Base-by-base conservation (phyloP, 2,888 invertebrate species). In the Harpalus rubripes region DNA sequence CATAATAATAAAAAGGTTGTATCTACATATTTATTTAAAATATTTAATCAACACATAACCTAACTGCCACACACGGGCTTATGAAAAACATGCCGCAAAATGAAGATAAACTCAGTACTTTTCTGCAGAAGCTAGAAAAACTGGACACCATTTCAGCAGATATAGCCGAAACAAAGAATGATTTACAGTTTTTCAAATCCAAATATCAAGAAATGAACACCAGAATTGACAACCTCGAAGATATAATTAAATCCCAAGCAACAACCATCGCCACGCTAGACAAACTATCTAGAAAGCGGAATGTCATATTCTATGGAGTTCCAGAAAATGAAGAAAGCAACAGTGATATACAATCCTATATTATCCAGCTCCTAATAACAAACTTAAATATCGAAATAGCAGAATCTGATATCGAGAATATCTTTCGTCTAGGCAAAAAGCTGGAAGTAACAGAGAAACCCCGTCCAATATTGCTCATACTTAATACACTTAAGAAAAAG, bases 31-130 rank as follows among this genome's bases (percentile, higher is more conserved):
- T n/a, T n/a, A n/a, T n/a, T n/a, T n/a, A n/a, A n/a, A n/a, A n/a
- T n/a, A n/a, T n/a, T n/a, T n/a, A n/a, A n/a, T n/a, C n/a, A n/a
- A n/a, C n/a, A n/a, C n/a, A n/a, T n/a, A n/a, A n/a, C n/a, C n/a
- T n/a, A n/a, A n/a, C n/a, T n/a, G n/a, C n/a, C n/a, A n/a, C n/a
- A n/a, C n/a, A n/a, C n/a, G n/a, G n/a, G n/a, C n/a, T n/a, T n/a
- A n/a, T n/a, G n/a, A n/a, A n/a, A n/a, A n/a, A n/a, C n/a, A n/a
- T n/a, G n/a, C n/a, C n/a, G n/a, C n/a, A n/a, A n/a, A n/a, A n/a
- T n/a, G n/a, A n/a, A 52, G 98, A 39, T 52, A 52, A 5, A 52
- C 1, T 52, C n/a, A n/a, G 1, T 5, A 52, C 52, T 52, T 3
- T 52, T 52, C 52, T 5, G 10, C 1, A 52, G n/a, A 52, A n/a